phyloP scores from a whole-genome alignment of 2,113 vertebrate species.

The Ceuthmochares aereus region DNA sequence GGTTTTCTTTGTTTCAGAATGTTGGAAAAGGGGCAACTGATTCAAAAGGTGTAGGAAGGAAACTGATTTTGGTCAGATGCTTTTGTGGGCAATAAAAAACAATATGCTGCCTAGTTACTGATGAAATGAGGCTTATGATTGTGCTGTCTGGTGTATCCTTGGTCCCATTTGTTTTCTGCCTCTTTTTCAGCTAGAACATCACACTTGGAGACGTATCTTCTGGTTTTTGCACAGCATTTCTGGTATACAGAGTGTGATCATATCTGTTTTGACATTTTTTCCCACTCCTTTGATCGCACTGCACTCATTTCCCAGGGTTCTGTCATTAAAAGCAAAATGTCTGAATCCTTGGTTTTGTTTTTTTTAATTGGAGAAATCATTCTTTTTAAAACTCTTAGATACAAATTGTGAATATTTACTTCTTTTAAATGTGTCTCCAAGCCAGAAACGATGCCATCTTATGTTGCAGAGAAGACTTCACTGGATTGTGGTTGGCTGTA shows the following conservation, averaged over 20 bases:
- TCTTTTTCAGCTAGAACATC: neutral
- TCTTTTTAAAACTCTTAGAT: neutral
- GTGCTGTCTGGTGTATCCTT: neutral
- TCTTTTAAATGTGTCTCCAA: neutral
- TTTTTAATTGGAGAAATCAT: neutral
- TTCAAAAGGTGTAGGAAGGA: neutral
- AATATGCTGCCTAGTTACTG: neutral
- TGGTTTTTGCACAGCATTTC: neutral
- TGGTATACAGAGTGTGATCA: accelerated
- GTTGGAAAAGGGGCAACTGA: neutral
- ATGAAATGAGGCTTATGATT: neutral
- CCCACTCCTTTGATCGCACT: neutral
- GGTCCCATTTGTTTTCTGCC: neutral
- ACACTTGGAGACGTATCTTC: neutral
- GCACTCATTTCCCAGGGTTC: neutral
- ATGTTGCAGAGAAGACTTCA: neutral
- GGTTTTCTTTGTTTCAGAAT: neutral
- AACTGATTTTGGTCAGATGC: neutral
- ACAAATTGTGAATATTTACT: neutral
- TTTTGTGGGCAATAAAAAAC: neutral
- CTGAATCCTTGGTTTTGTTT: neutral
- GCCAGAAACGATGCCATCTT: neutral
- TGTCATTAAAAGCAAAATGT: neutral
- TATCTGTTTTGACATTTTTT: neutral
- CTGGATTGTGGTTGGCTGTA: neutral